Percentiles rank a stretch among this genome's conserved stretches.
These are phyloP conservation scores for Characodon lateralis DNA, from an alignment of 2,797 vertebrate species.

Conservation along the genomic window DNA sequence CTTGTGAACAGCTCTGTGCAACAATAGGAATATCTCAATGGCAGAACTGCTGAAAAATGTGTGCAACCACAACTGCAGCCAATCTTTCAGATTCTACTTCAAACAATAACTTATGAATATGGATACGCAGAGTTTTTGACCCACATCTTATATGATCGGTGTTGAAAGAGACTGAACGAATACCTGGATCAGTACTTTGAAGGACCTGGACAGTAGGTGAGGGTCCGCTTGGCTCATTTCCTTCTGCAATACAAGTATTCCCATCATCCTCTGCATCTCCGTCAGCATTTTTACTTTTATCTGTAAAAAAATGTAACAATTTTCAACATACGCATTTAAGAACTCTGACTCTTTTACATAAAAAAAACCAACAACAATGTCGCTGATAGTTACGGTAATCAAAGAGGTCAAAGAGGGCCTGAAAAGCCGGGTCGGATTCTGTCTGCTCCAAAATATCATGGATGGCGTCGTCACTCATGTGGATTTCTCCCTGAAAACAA, in stretches of 20 bases:
- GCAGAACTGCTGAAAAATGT: too few species aligned
- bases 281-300: slow-evolving; percentile 85
- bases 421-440: slow-evolving; percentile 97
- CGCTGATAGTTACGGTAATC: slow-evolving; percentile 86
- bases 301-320: slow-evolving; percentile 68
- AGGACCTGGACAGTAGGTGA: slow-evolving; percentile 68
- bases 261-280: slow-evolving; percentile 72
- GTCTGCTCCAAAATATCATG: slow-evolving; percentile 97
- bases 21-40: too few species aligned
- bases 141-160: neutral
- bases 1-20: too few species aligned
- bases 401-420: slow-evolving; percentile 97
- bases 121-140: neutral
- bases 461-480: slow-evolving; percentile 98
- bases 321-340: neutral
- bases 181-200: slow-evolving; percentile 78
- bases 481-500: slow-evolving; percentile 89
- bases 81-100: neutral
- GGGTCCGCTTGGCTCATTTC: slow-evolving; percentile 72
- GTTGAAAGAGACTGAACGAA: neutral
- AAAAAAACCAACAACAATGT: slow-evolving; percentile 7
- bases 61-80: too few species aligned
- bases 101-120: neutral
- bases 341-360: neutral
- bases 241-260: slow-evolving; percentile 73